These are phyloP conservation scores for Propithecus deckenii DNA, from an alignment of 2,797 vertebrate genomes.

Conservation along the genomic window DNA sequence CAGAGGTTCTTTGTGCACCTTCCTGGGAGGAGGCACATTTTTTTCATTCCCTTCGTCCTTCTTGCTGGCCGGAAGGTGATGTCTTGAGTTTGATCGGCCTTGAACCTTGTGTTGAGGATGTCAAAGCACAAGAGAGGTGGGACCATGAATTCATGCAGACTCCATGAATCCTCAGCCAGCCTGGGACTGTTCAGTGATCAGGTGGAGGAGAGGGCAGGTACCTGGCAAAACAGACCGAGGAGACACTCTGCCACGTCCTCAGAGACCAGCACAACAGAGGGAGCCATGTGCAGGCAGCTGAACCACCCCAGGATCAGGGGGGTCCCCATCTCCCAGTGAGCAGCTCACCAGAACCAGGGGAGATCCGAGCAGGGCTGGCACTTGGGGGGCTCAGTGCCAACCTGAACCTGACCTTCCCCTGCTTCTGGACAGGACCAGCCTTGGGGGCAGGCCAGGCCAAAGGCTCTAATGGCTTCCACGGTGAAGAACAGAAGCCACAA, in stretches of 20 bases:
- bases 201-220: not conserved
- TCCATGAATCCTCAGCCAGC: not conserved
- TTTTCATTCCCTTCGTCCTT: not conserved
- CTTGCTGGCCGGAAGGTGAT: not conserved
- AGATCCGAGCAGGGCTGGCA: not conserved
- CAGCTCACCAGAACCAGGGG: not conserved
- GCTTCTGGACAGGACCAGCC: not conserved
- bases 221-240: not conserved
- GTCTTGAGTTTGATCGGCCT: not conserved
- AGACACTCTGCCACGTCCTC: not conserved
- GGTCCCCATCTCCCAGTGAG: not conserved
- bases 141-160: not conserved
- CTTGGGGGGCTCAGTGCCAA: not conserved
- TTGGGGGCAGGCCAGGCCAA: not conserved
- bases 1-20: not conserved
- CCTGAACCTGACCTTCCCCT: not conserved
- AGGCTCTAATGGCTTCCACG: fast-evolving
- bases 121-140: not conserved
- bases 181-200: not conserved
- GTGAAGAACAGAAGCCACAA: not conserved
- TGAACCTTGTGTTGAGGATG: not conserved
- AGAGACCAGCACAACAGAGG: not conserved
- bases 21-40: not conserved
- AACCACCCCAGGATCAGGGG: not conserved
- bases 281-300: not conserved